Base-by-base conservation (phyloP, 2,113 vertebrate genomes). In the Lipotes vexillifer region DNA sequence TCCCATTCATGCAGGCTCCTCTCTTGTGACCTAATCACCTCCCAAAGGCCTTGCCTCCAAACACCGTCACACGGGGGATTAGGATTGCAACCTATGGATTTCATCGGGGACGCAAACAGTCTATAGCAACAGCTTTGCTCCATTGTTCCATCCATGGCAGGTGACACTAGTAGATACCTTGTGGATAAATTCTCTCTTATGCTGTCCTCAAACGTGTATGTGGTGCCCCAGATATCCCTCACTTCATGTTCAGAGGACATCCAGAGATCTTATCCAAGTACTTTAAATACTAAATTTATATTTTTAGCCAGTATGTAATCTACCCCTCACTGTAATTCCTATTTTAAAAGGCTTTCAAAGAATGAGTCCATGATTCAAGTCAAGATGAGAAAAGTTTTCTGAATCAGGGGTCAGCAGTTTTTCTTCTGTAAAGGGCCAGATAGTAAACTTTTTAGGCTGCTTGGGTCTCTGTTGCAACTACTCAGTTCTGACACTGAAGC, bases 381-480 rank as follows among this genome's bases (percentile, higher is more conserved):
- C 57, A 94, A 96, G 21, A 93, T 61, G 18, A 96, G 57, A 86
- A 94, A 93, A 49, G 3, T 23, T 74, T 88, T 46, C 81, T 71
- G 85, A 85, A 84, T 71, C 49, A 90, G 21, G 10, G 36, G 21
- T 77, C 55, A 38, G 31, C 61, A 63, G 15, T 18, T 25, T 46
- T 80, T 72, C 36, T 36, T 33, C 63, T 36, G 20, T 85, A 38
- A 93, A 85, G 44, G 77, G 21, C 25, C 27, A 89, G 23, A 61
- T 6, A 85, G 33, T 49, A 63, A 71, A 66, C 25, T 63, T 57
- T 69, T 57, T n/a, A 72, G 74, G 25, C 29, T 75, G 38, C 25
- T 9, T 25, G 14, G 21, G 15, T 71, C 49, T 95, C 71, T 36
- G 3, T 41, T 49, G 59, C 44, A 83, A 36, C 6, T 1, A 8